These are phyloP conservation scores for Matsumurasca onukii DNA, from an alignment of 1,140 invertebrate species.

Conservation along the genomic window DNA sequence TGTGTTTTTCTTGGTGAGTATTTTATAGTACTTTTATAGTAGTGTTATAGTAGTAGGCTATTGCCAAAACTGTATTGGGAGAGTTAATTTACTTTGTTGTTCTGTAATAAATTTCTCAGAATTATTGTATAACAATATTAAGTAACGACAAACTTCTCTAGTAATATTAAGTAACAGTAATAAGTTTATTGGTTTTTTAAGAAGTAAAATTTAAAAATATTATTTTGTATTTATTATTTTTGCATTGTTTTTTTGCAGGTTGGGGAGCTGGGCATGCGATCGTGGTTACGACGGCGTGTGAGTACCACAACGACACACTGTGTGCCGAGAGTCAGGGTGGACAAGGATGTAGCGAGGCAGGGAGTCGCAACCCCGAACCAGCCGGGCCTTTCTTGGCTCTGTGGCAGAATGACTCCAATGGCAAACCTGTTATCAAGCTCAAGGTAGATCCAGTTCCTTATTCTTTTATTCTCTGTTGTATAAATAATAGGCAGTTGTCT, in stretches of 20 bases:
- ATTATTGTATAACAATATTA: no score
- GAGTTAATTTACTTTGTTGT: not conserved
- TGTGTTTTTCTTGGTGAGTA: not conserved
- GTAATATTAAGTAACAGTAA: not conserved
- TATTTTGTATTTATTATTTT: not conserved
- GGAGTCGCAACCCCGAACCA: conserved; percentile 56
- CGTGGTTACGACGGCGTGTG: conserved; percentile 50
- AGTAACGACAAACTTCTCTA: no score
- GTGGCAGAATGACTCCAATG: conserved; percentile 60
- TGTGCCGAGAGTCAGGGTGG: conserved; percentile 51
- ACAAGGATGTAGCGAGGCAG: conserved; percentile 53
- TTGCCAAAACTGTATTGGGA: not conserved
- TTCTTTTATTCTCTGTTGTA: no score
- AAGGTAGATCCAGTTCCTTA: no score
- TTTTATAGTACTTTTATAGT: not conserved
- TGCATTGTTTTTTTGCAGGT: not conserved
- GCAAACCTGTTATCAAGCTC: conserved; percentile 57
- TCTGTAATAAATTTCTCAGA: no score
- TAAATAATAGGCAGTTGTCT: no score
- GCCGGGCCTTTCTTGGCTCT: conserved; percentile 66
- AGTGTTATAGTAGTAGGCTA: not conserved
- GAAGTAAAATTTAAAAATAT: no score
- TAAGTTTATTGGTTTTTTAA: not conserved
- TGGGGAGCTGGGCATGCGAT: conserved; percentile 12
- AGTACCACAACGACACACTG: conserved; percentile 61